phyloP scores from a whole-genome alignment of 53 echinoderm and acorn worm species.

The Luidia sarsii region DNA sequence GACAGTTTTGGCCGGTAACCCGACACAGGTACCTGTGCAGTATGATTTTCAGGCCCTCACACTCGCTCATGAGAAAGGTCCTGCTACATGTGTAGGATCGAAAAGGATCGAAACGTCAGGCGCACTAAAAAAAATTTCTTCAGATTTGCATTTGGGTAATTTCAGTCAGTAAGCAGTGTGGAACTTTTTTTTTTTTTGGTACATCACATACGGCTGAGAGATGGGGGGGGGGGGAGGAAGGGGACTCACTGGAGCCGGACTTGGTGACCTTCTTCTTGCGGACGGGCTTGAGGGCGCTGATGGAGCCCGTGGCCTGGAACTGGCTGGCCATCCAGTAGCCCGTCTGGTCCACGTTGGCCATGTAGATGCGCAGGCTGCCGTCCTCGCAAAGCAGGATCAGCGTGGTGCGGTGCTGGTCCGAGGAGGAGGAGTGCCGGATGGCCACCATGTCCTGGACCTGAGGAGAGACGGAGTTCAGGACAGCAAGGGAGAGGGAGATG shows the following conservation, averaged over 20 bases:
- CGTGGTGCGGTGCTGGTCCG: conserved; percentile 98
- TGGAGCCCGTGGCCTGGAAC: conserved; percentile 92
- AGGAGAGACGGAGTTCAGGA: background rate
- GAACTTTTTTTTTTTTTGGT: background rate
- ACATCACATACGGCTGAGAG: background rate
- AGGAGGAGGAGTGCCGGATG: conserved; percentile 92
- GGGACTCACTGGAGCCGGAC: conserved; percentile 69
- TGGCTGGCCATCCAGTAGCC: conserved; percentile 91
- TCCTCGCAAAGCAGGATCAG: conserved; percentile 97
- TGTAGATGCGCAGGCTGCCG: conserved; percentile 97
- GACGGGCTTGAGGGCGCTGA: conserved; percentile 87
- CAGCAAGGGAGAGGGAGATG: too few relatives aligned
- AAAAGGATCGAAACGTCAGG: too few relatives aligned
- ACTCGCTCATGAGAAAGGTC: too few relatives aligned
- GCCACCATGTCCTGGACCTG: conserved; percentile 99
- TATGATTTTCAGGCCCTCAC: too few relatives aligned
- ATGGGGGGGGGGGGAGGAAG: too few relatives aligned
- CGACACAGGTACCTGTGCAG: too few relatives aligned
- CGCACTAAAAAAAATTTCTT: too few relatives aligned
- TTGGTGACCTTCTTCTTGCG: conserved; percentile 94
- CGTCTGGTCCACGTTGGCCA: conserved; percentile 97
- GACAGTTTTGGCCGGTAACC: too few relatives aligned
- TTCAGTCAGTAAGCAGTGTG: too few relatives aligned
- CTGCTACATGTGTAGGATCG: too few relatives aligned
- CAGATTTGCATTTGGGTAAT: too few relatives aligned